Conservation (phyloP, 2,888 invertebrate species). For the Acanthosepion pharaonis region DNA sequence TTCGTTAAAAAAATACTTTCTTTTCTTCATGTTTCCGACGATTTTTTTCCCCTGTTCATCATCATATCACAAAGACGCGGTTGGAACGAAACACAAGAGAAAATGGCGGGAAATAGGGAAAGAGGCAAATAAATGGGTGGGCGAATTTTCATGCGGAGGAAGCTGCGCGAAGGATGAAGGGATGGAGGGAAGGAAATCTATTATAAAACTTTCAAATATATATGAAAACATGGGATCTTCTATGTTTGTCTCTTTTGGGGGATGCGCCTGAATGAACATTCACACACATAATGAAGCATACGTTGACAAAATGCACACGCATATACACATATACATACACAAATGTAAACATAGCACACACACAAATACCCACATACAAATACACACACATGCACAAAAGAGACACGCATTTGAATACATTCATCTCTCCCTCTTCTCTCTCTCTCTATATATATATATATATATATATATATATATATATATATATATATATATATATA, state of each 20-base stretch:
- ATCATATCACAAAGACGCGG: not conserved
- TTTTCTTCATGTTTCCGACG: not conserved
- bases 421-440: not conserved
- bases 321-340: not conserved
- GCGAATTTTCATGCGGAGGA: not conserved
- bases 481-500: not conserved
- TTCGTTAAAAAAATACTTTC: not conserved
- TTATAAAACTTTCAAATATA: not conserved
- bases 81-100: not conserved
- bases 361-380: not conserved
- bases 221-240: not conserved
- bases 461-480: not conserved
- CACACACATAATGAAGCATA: not conserved
- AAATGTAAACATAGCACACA: not conserved
- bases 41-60: not conserved
- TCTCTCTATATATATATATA: no score
- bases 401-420: not conserved
- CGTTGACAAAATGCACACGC: not conserved
- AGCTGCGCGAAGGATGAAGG: not conserved
- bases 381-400: no score
- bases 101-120: not conserved
- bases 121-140: not conserved
- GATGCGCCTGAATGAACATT: not conserved
- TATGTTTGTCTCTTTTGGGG: not conserved
- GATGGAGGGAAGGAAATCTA: not conserved